Percentiles rank a stretch among this genome's conserved stretches.
Evolutionary conservation across 1,140 invertebrate species (phyloP).

Genomic region (Drosophila ananassae): DNA sequence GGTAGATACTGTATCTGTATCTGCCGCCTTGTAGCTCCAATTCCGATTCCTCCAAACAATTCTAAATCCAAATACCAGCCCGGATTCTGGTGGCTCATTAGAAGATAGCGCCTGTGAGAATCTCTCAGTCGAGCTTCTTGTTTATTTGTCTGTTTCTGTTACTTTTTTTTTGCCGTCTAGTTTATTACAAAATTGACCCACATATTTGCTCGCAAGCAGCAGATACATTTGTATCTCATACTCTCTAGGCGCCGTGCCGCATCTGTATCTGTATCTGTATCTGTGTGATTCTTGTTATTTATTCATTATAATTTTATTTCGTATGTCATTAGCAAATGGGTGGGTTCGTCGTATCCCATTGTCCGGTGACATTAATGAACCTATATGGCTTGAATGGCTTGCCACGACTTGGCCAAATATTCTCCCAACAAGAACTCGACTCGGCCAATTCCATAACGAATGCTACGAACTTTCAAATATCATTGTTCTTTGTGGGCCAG

Average conservation of each 20-base stretch:
- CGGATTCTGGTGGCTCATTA: constrained; percentile 19
- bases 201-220: constrained; percentile 59
- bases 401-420: constrained; percentile 42
- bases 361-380: constrained; percentile 76
- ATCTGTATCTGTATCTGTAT: constrained; percentile 17
- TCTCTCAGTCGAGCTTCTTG: background rate
- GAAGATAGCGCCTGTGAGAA: constrained; percentile 5
- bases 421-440: background rate
- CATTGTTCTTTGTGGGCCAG: constrained; percentile 29
- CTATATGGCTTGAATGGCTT: constrained; percentile 73
- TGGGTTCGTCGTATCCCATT: constrained; percentile 53
- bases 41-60: constrained; percentile 1
- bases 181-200: constrained; percentile 82
- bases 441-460: constrained; percentile 1
- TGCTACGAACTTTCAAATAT: constrained; percentile 30
- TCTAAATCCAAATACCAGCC: background rate
- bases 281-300: constrained; percentile 65
- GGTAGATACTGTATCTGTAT: background rate
- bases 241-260: background rate
- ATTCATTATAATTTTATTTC: constrained; percentile 81
- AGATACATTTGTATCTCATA: constrained; percentile 50
- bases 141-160: constrained; percentile 3
- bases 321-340: constrained; percentile 46
- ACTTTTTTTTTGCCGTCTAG: constrained; percentile 41
- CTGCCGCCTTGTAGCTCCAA: constrained; percentile 5